These are phyloP conservation scores for Euborellia annulipes DNA, from an alignment of 1,140 invertebrate genomes.

Conservation along the genomic window DNA sequence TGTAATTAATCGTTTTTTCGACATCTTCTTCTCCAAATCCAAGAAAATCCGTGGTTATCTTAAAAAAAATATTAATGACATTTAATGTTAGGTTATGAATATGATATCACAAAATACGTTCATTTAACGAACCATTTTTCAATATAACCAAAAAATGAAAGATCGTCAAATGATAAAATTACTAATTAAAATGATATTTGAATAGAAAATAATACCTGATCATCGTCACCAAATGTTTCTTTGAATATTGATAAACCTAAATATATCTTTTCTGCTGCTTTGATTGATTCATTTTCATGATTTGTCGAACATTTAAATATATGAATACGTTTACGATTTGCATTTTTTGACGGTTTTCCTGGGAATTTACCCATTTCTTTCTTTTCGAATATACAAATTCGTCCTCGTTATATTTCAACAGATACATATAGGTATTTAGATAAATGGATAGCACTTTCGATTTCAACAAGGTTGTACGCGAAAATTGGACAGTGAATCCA, in stretches of 20 bases:
- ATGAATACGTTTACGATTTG: slow-evolving; percentile 64
- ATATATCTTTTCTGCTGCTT: slow-evolving; percentile 35
- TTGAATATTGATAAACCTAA: slow-evolving; percentile 29
- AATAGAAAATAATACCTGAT: slow-evolving; percentile 27
- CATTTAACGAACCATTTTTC: no score
- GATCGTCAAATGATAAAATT: no score
- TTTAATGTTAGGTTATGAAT: not conserved
- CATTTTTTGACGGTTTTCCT: slow-evolving; percentile 67
- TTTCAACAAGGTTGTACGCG: no score
- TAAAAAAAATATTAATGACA: slow-evolving; percentile 1
- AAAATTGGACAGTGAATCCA: no score
- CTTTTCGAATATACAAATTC: no score
- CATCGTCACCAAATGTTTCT: slow-evolving; percentile 27
- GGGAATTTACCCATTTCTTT: slow-evolving; percentile 51
- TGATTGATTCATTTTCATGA: slow-evolving; percentile 31
- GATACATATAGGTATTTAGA: no score
- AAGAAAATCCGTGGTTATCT: slow-evolving; percentile 3
- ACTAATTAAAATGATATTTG: not conserved
- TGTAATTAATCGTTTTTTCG: slow-evolving; percentile 1
- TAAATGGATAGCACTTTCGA: no score
- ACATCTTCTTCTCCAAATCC: slow-evolving; percentile 2
- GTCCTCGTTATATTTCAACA: no score
- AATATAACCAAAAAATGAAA: no score
- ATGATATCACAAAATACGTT: no score
- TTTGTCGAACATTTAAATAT: slow-evolving; percentile 42